Percentiles rank a stretch among this genome's conserved stretches.
Conservation (phyloP, 2,888 invertebrate species). For the Spatulosminthurus flaviceps region DNA sequence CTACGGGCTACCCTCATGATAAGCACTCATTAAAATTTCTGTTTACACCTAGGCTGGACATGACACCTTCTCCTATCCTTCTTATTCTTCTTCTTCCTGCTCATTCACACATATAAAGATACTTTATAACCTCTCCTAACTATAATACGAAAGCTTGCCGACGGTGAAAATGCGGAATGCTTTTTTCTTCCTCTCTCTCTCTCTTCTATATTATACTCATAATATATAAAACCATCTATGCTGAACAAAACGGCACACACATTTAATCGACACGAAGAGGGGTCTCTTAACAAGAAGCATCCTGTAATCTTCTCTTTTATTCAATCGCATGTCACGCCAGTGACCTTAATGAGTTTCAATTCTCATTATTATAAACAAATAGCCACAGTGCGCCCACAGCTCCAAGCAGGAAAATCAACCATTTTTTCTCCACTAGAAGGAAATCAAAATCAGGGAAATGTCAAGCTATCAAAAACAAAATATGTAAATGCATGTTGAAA, state of each 20-base stretch:
- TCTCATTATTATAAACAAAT: conserved; percentile 43
- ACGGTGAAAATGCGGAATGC: neutral
- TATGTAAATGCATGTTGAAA: neutral
- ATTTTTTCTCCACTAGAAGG: neutral
- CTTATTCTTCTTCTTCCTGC: no score
- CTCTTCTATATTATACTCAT: no score
- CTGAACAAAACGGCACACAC: no score
- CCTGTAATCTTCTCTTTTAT: conserved; percentile 5
- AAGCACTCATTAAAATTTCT: conserved; percentile 43
- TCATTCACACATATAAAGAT: no score
- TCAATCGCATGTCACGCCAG: conserved; percentile 39
- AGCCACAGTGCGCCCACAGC: conserved; percentile 18
- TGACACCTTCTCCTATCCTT: conserved; percentile 26
- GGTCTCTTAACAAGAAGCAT: conserved; percentile 8
- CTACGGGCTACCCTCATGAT: conserved; percentile 40
- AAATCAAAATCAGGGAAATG: neutral
- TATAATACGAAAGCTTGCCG: neutral
- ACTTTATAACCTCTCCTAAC: no score
- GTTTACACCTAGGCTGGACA: conserved; percentile 45
- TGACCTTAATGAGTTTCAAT: conserved; percentile 45
- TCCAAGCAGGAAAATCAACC: conserved; percentile 10
- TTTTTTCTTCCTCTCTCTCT: neutral
- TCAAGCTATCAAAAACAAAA: neutral
- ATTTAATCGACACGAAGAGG: conserved; percentile 9
- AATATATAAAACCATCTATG: no score